Percentiles rank a stretch among this genome's conserved stretches.
phyloP scores from a whole-genome alignment of 2,888 invertebrate genomes.

The Microplitis manilae region DNA sequence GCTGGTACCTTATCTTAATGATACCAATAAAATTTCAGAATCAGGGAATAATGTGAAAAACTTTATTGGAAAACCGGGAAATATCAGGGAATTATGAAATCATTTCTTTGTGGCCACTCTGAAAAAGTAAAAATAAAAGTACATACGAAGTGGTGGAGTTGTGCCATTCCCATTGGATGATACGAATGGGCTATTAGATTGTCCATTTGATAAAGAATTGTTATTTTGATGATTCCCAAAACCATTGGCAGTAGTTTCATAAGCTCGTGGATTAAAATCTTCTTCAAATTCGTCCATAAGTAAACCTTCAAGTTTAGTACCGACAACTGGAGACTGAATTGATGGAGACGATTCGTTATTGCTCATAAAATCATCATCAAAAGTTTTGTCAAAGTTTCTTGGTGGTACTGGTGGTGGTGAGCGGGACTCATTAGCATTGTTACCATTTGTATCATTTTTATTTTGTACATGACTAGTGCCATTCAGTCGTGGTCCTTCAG shows the following conservation, averaged over 20 bases:
- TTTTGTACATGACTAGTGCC: conserved; percentile 52
- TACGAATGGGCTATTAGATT: conserved; percentile 72
- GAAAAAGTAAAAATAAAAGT: background rate
- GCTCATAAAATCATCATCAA: conserved; percentile 68
- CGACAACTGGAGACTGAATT: conserved; percentile 78
- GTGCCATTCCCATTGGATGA: conserved; percentile 69
- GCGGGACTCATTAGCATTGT: conserved; percentile 65
- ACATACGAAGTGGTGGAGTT: conserved; percentile 82
- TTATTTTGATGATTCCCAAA: conserved; percentile 65
- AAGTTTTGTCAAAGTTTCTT: conserved; percentile 67
- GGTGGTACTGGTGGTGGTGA: conserved; percentile 67
- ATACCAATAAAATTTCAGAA: no score
- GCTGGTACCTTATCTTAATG: background rate
- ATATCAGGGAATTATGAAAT: no score
- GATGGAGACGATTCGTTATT: conserved; percentile 56
- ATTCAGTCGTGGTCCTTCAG: conserved; percentile 61
- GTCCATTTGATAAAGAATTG: conserved; percentile 66
- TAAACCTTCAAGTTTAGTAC: conserved; percentile 84
- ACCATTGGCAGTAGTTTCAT: conserved; percentile 76
- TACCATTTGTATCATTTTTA: conserved; percentile 67
- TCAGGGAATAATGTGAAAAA: no score
- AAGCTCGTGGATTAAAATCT: conserved; percentile 92
- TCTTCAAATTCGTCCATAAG: conserved; percentile 85
- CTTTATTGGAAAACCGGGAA: no score
- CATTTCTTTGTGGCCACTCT: no score